phyloP scores from a whole-genome alignment of 2,888 invertebrate genomes.

The Stomorhina lunata region DNA sequence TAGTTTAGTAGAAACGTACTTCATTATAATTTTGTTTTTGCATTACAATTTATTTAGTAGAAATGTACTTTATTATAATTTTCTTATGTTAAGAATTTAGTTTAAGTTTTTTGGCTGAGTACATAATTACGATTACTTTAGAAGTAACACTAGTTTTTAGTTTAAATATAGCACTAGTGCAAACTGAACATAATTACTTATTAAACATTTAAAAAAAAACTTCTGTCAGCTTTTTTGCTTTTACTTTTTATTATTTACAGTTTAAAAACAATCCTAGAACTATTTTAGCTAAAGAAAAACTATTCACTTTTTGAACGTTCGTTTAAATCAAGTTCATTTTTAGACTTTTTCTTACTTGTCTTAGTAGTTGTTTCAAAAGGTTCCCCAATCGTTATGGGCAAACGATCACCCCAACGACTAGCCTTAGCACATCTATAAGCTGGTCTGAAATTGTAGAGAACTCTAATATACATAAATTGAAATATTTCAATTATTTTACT shows the following conservation, averaged over 20 bases:
- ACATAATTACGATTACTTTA: not conserved
- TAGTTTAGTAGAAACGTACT: conserved; percentile 11
- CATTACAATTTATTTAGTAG: conserved; percentile 70
- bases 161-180: not conserved
- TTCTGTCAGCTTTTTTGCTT: not conserved
- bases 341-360: conserved; percentile 2
- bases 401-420: conserved; percentile 89
- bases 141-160: not conserved
- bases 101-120: not conserved
- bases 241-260: not conserved
- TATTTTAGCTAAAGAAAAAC: not conserved
- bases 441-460: conserved; percentile 79
- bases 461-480: conserved; percentile 19
- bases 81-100: conserved; percentile 31
- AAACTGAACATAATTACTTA: not conserved
- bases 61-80: not conserved
- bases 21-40: conserved; percentile 62
- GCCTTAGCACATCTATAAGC: conserved; percentile 87
- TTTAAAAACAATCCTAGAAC: not conserved
- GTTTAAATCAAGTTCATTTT: not conserved
- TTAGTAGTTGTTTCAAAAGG: conserved; percentile 54
- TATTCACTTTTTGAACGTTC: conserved; percentile 11
- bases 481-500: conserved; percentile 67
- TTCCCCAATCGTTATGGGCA: conserved; percentile 84
- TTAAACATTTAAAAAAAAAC: not conserved